Evolutionary conservation across 2,888 invertebrate species (phyloP).

Genomic region (Andrena flavipes): DNA sequence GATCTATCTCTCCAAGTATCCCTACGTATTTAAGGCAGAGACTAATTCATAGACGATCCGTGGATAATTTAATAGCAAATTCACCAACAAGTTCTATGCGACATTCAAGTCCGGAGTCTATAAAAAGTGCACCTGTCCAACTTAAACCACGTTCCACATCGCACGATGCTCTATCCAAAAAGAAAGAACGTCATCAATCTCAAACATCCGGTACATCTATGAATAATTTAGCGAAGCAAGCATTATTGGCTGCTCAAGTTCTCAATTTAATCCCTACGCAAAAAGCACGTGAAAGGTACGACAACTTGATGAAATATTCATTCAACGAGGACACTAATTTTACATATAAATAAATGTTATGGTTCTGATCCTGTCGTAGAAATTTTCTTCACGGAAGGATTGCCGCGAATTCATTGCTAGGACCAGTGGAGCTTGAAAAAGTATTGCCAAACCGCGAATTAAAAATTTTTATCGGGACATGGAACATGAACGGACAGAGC

Average conservation of each 20-base stretch:
- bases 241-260: slow-evolving; percentile 92
- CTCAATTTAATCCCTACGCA: slow-evolving; percentile 93
- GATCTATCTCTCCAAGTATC: slow-evolving; percentile 80
- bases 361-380: slow-evolving; percentile 83
- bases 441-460: slow-evolving; percentile 94
- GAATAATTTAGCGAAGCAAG: slow-evolving; percentile 90
- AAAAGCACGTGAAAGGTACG: slow-evolving; percentile 91
- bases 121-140: slow-evolving; percentile 81
- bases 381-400: slow-evolving; percentile 93
- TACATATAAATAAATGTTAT: neutral
- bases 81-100: slow-evolving; percentile 81
- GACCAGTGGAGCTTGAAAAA: slow-evolving; percentile 93
- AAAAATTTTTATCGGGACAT: slow-evolving; percentile 95
- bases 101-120: slow-evolving; percentile 83
- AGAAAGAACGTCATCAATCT: slow-evolving; percentile 73
- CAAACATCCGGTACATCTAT: slow-evolving; percentile 84
- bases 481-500: slow-evolving; percentile 98
- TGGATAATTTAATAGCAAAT: slow-evolving; percentile 81
- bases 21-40: slow-evolving; percentile 76
- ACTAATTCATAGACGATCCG: slow-evolving; percentile 82
- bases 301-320: neutral
- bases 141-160: slow-evolving; percentile 81
- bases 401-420: slow-evolving; percentile 92
- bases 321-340: neutral
- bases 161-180: slow-evolving; percentile 79